Conservation (phyloP, 2,113 vertebrate genomes). For the Acanthisitta chloris region DNA sequence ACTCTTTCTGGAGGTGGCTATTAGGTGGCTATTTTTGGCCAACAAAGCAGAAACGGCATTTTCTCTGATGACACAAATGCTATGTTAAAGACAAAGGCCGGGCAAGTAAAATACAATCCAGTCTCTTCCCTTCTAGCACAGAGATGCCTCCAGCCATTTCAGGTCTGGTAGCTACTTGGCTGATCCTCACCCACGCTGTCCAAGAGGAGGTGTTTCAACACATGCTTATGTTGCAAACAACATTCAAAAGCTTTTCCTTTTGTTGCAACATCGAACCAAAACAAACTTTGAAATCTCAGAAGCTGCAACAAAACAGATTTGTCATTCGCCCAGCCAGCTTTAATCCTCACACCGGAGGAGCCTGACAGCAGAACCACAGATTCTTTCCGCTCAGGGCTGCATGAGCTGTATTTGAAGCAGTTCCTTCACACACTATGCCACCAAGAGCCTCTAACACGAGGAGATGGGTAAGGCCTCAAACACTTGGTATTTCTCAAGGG, state of each 20-base stretch:
- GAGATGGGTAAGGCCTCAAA: not conserved
- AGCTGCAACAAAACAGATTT: constrained; percentile 6
- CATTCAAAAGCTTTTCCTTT: constrained; percentile 32
- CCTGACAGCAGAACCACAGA: not conserved
- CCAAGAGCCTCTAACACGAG: not conserved
- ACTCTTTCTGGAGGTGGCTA: not conserved
- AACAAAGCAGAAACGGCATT: not conserved
- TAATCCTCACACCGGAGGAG: not conserved
- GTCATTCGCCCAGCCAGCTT: not conserved
- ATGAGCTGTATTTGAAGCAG: not conserved
- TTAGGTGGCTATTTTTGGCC: not conserved
- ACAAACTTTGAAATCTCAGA: constrained; percentile 38
- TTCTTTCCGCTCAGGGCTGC: not conserved
- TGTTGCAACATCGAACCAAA: constrained; percentile 28
- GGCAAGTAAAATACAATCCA: not conserved
- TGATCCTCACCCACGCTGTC: not conserved
- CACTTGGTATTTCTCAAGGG: not conserved
- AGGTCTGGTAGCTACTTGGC: not conserved
- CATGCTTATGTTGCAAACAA: not conserved
- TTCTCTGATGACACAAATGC: not conserved
- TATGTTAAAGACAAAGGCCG: not conserved
- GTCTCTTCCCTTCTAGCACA: not conserved
- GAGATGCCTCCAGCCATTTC: not conserved
- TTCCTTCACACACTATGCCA: not conserved
- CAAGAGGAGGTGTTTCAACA: constrained; percentile 29